Percentiles rank a stretch among this genome's conserved stretches.
These are phyloP conservation scores for Stratiomys singularior DNA, from an alignment of 2,888 invertebrate species.

Conservation along the genomic window DNA sequence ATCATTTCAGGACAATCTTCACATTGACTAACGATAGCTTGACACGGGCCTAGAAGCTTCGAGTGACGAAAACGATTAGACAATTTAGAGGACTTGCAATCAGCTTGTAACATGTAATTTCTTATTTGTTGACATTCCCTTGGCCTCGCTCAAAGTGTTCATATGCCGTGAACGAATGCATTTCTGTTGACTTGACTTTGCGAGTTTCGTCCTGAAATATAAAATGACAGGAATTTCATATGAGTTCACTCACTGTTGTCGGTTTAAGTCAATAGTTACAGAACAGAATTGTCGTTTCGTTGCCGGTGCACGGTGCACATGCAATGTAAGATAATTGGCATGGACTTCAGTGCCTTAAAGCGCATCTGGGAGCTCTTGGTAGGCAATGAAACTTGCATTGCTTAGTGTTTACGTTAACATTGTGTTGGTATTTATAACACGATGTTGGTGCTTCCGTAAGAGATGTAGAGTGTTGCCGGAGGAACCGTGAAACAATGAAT, in stretches of 20 bases:
- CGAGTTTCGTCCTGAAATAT: not conserved
- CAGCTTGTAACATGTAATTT: slow-evolving; percentile 24
- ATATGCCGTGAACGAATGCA: not conserved
- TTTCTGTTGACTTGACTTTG: not conserved
- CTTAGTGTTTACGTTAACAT: not conserved
- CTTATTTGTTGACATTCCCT: slow-evolving; percentile 27
- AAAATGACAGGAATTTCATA: not conserved
- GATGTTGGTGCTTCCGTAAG: too few species aligned
- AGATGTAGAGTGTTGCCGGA: too few species aligned
- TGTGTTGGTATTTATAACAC: too few species aligned
- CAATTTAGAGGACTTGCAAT: slow-evolving; percentile 21
- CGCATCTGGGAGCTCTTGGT: not conserved
- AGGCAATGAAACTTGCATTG: not conserved
- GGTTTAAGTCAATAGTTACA: not conserved
- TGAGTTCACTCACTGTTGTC: not conserved
- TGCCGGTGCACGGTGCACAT: not conserved
- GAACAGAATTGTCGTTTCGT: not conserved
- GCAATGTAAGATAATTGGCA: slow-evolving; percentile 12
- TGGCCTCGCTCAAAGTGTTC: not conserved
- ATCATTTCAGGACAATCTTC: not conserved
- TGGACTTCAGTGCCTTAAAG: not conserved
- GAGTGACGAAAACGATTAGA: slow-evolving; percentile 22
- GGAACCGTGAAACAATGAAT: too few species aligned
- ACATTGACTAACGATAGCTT: not conserved
- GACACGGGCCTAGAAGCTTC: not conserved